Evolutionary conservation across 2,113 vertebrate genomes (phyloP), one percentile per base, ranked within the genome.

Genomic region (Anolis carolinensis): DNA sequence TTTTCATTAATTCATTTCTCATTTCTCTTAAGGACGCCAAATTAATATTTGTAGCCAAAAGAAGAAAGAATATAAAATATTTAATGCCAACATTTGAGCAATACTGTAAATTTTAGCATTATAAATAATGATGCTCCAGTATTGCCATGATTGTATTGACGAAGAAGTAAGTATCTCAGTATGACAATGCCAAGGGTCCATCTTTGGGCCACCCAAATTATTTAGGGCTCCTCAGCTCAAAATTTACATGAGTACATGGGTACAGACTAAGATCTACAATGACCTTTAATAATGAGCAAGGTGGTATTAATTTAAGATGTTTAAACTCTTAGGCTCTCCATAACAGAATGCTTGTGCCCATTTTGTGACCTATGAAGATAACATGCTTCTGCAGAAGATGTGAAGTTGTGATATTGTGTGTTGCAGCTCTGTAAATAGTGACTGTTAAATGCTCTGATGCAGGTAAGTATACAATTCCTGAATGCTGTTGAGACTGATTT

Each of bases 401-500:
- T 36, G 81, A 83, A 23, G 16, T 36, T 50, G 44, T 81, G 52
- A 9, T 20, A 20, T 52, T 44, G 18, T 48, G 13, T 73, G 0
- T 0, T 62, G 5, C 44, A 75, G 0, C 10, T 5, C 1, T 52
- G 78, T 30, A 34, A 81, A 83, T n/a, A 9, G 0, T 4, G 1
- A 82, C 74, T 87, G 21, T 71, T 79, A 59, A 75, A 9, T 83
- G 48, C n/a, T 4, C 0, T 23, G 6, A 0, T 18, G 0, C 10
- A 39, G 89, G 89, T 89, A 79, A 92, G 89, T 89, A 79, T 85
- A n/a, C 3, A 48, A 34, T 85, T 91, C 79, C 85, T 78, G 52
- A 80, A 89, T 39, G 44, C 39, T 68, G 63, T 36, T 68, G 36
- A 68, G 36, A 48, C 36, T 13, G 25, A 79, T 63, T 2, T n/a